phyloP scores from a whole-genome alignment of 1,140 invertebrate species.

The Drosophila ogumai region DNA sequence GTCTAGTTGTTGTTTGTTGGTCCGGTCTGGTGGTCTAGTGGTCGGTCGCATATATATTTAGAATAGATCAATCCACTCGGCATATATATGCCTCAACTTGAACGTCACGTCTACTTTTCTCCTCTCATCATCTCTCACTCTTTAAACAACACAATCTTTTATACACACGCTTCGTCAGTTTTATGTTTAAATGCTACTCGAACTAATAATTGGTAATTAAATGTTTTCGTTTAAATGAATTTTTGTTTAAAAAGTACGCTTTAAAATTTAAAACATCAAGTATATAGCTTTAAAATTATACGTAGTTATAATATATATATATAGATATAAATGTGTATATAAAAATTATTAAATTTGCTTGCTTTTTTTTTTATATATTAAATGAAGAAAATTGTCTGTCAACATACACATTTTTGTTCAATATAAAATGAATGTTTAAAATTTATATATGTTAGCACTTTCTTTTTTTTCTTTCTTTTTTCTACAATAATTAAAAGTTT shows the following conservation, averaged over 20 bases:
- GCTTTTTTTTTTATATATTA: conserved; percentile 40
- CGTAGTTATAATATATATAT: conserved; percentile 64
- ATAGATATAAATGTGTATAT: conserved; percentile 64
- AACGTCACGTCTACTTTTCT: conserved; percentile 47
- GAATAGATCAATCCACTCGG: not conserved
- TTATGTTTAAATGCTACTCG: conserved; percentile 79
- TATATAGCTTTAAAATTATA: conserved; percentile 75
- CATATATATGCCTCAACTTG: conserved; percentile 42
- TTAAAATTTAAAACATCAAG: conserved; percentile 78
- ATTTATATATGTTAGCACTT: conserved; percentile 58
- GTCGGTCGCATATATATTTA: conserved; percentile 20
- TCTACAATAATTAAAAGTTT: conserved; percentile 73
- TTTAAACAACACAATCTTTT: conserved; percentile 77
- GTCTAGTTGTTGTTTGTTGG: conserved; percentile 50
- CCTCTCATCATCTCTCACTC: conserved; percentile 37
- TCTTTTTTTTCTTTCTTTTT: conserved; percentile 31
- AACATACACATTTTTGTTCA: conserved; percentile 57
- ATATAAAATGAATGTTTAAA: conserved; percentile 68
- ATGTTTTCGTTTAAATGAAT: conserved; percentile 63
- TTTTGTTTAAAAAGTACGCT: conserved; percentile 71
- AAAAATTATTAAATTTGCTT: conserved; percentile 51
- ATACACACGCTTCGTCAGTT: conserved; percentile 84
- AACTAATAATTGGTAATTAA: conserved; percentile 73
- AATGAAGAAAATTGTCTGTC: conserved; percentile 52
- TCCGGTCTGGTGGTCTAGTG: conserved; percentile 52